Percentiles rank a stretch among this genome's conserved stretches.
These are phyloP conservation scores for Lota lota DNA, from an alignment of 2,113 vertebrate species.

Conservation along the genomic window DNA sequence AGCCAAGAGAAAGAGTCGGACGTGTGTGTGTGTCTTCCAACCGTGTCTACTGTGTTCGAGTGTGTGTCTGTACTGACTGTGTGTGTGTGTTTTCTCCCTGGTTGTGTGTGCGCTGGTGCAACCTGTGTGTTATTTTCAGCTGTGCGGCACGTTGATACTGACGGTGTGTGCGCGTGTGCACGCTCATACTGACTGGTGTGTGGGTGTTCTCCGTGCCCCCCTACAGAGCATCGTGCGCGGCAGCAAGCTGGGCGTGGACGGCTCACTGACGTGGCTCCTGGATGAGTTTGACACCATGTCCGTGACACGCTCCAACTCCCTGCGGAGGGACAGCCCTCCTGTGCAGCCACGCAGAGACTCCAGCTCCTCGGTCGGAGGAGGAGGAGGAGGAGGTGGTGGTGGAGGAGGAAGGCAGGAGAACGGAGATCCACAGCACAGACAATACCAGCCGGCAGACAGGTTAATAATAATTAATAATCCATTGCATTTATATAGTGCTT, in stretches of 20 bases:
- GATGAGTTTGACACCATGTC: constrained; percentile 94
- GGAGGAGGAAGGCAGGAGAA: constrained; percentile 69
- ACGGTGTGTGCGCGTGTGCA: neutral
- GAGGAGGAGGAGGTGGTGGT: constrained; percentile 9
- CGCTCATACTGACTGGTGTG: neutral
- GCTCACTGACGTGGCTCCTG: constrained; percentile 88
- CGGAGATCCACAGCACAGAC: constrained; percentile 49
- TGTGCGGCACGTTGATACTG: neutral
- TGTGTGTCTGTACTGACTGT: neutral
- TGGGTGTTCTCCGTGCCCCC: neutral
- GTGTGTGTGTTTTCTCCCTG: neutral
- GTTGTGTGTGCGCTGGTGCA: neutral
- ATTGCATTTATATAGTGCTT: no score
- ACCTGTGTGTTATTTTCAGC: no score
- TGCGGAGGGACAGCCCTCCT: constrained; percentile 86
- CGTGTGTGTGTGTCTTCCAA: neutral
- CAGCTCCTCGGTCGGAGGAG: constrained; percentile 55
- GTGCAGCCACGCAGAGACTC: constrained; percentile 69
- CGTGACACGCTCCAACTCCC: constrained; percentile 91
- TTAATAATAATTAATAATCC: neutral
- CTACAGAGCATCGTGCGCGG: constrained; percentile 87
- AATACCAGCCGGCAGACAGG: constrained; percentile 49
- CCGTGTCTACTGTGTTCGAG: neutral
- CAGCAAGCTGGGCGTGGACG: constrained; percentile 82
- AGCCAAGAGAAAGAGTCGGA: no score